phyloP scores from a whole-genome alignment of 2,888 invertebrate species.

The Altica lythri region DNA sequence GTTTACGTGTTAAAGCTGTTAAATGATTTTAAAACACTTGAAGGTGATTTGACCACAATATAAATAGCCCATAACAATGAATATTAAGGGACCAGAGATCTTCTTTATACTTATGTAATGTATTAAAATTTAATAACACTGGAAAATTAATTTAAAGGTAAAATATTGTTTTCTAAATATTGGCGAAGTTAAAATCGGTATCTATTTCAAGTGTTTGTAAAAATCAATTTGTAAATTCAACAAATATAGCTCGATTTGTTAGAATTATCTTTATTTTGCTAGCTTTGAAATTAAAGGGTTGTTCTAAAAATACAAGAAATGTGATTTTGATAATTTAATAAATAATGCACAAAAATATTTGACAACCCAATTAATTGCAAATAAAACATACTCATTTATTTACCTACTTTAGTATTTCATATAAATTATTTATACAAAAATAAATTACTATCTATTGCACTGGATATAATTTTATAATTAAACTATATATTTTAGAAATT shows the following conservation, averaged over 20 bases:
- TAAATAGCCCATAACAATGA: constrained; percentile 20
- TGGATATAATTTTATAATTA: constrained; percentile 19
- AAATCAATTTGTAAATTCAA: constrained; percentile 23
- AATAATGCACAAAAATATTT: constrained; percentile 17
- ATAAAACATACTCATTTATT: constrained; percentile 10
- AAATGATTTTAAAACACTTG: constrained; percentile 27
- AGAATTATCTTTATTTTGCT: constrained; percentile 13
- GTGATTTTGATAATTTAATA: constrained; percentile 13
- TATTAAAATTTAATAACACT: constrained; percentile 4
- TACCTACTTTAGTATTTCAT: not conserved
- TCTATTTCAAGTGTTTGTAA: constrained; percentile 26
- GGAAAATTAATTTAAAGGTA: not conserved
- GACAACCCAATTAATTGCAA: constrained; percentile 13
- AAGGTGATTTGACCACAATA: constrained; percentile 11
- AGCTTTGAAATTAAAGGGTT: constrained; percentile 11
- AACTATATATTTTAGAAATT: constrained; percentile 15
- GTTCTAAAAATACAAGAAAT: constrained; percentile 10
- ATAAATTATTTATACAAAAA: constrained; percentile 5
- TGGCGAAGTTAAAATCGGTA: constrained; percentile 19
- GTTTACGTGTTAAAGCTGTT: constrained; percentile 27
- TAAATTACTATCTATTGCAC: constrained; percentile 13
- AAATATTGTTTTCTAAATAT: constrained; percentile 24
- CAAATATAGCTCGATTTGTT: constrained; percentile 13
- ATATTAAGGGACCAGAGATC: constrained; percentile 28
- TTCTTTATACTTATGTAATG: constrained; percentile 15